Conservation (phyloP, 2,888 invertebrate genomes). For the Linnaemya tessellans region DNA sequence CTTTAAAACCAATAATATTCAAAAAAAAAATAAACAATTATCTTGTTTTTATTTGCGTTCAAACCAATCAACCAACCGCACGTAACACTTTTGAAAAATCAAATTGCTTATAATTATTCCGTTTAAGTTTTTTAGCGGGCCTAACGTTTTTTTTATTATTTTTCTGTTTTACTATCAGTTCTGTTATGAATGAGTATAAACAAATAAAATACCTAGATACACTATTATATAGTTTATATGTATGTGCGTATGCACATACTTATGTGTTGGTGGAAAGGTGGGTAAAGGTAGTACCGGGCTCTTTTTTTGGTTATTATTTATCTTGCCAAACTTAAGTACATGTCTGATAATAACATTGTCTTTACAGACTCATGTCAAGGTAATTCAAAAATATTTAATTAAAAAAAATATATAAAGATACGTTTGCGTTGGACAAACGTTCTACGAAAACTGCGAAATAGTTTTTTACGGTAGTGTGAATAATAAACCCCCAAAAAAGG, state of each 20-base stretch:
- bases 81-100: slow-evolving; percentile 4
- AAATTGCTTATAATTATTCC: background rate
- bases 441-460: too few species aligned
- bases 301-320: background rate
- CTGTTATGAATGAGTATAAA: background rate
- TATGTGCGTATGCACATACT: background rate
- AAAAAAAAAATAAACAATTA: too few species aligned
- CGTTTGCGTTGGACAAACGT: too few species aligned
- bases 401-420: background rate
- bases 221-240: background rate
- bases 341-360: slow-evolving; percentile 17
- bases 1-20: background rate
- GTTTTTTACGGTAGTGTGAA: too few species aligned
- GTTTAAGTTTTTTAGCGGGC: background rate
- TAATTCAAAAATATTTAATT: slow-evolving; percentile 12
- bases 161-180: slow-evolving; percentile 12
- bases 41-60: background rate
- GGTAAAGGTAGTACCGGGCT: background rate
- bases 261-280: background rate
- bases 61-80: background rate
- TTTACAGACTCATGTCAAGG: slow-evolving; percentile 14
- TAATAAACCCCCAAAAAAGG: too few species aligned
- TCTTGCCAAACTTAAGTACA: background rate
- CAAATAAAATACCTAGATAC: background rate
- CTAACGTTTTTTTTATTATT: background rate